phyloP scores from a whole-genome alignment of 30 jellyfish, hydroid and myxozoan species.

The Cassiopea andromeda region DNA sequence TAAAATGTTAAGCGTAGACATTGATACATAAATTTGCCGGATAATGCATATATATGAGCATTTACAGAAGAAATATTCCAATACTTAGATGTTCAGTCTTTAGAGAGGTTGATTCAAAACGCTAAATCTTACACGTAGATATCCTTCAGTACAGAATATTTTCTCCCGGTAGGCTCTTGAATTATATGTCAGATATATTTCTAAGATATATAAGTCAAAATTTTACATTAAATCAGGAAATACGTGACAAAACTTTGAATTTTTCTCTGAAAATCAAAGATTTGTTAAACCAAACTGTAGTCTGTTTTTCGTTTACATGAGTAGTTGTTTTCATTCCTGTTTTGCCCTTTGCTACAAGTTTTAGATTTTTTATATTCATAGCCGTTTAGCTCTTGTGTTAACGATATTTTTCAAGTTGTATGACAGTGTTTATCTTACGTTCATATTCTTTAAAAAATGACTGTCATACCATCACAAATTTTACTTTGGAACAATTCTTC shows the following conservation, averaged over 20 bases:
- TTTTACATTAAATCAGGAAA: no score
- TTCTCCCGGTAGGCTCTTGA: no score
- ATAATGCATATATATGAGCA: neutral
- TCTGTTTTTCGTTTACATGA: conserved; percentile 24
- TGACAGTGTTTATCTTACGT: conserved; percentile 10
- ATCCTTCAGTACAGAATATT: no score
- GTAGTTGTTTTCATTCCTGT: conserved; percentile 11
- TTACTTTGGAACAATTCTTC: conserved; percentile 18
- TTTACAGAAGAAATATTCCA: neutral
- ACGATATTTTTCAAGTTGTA: conserved; percentile 27
- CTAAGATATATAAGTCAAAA: no score
- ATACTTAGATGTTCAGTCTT: conserved; percentile 5
- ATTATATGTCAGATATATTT: no score
- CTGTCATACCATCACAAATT: conserved; percentile 36
- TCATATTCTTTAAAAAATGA: conserved; percentile 30
- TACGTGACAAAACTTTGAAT: conserved; percentile 1
- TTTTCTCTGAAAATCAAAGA: conserved; percentile 15
- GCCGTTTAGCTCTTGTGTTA: conserved; percentile 23
- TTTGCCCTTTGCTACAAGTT: conserved; percentile 8
- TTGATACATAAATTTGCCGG: neutral
- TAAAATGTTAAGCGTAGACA: neutral
- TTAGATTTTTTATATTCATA: conserved; percentile 5
- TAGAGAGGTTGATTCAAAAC: conserved; percentile 15
- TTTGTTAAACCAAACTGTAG: conserved; percentile 13
- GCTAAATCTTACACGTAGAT: no score